Evolutionary conservation across 2,888 invertebrate genomes (phyloP).

Genomic region (Hecatera dysodea): DNA sequence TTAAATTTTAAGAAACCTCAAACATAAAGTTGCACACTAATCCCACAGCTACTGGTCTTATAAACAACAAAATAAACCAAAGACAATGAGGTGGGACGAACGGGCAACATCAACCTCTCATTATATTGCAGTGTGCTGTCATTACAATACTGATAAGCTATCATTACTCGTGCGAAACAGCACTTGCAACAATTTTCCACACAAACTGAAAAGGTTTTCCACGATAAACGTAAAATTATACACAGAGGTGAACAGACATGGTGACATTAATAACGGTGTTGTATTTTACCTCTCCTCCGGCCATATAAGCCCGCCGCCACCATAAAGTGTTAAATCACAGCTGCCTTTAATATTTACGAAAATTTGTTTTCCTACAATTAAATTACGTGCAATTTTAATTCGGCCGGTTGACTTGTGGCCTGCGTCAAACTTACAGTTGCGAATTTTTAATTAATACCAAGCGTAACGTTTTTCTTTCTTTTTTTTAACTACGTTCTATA

Average conservation of each 20-base stretch:
- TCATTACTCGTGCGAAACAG: slow-evolving; percentile 41
- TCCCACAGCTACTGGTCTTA: neutral
- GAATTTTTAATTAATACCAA: slow-evolving; percentile 71
- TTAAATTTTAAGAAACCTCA: neutral
- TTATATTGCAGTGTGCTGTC: slow-evolving; percentile 27
- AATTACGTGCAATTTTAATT: slow-evolving; percentile 79
- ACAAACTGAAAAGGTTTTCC: slow-evolving; percentile 45
- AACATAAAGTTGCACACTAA: neutral
- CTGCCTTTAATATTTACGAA: slow-evolving; percentile 78
- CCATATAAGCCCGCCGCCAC: slow-evolving; percentile 76
- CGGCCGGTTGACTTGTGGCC: slow-evolving; percentile 68
- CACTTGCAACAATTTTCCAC: slow-evolving; percentile 33
- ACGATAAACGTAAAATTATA: slow-evolving; percentile 47
- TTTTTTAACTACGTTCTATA: slow-evolving; percentile 34
- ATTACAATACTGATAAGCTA: slow-evolving; percentile 34
- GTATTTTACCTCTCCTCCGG: slow-evolving; percentile 74
- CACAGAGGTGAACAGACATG: slow-evolving; percentile 52
- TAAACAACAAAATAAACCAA: slow-evolving; percentile 8
- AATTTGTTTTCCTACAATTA: slow-evolving; percentile 74
- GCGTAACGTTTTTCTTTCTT: slow-evolving; percentile 58
- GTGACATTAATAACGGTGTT: slow-evolving; percentile 64
- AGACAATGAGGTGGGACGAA: slow-evolving; percentile 1
- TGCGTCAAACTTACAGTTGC: slow-evolving; percentile 65
- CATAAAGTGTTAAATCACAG: slow-evolving; percentile 83
- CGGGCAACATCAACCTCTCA: slow-evolving; percentile 16